These are phyloP conservation scores for Peromyscus eremicus DNA, from an alignment of 2,797 vertebrate species.

Conservation along the genomic window DNA sequence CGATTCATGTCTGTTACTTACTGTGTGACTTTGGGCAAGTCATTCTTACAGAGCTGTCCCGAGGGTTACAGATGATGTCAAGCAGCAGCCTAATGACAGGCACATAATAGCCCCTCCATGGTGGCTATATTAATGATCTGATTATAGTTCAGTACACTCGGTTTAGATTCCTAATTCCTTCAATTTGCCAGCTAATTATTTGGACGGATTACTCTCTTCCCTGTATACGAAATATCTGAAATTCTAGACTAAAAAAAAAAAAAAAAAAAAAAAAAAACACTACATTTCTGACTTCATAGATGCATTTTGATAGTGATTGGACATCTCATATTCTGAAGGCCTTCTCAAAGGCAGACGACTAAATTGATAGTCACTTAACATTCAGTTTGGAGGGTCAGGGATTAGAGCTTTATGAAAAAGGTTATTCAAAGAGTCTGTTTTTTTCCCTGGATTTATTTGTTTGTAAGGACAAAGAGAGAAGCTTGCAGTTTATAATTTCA, in stretches of 20 bases:
- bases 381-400: constrained; percentile 71
- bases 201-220: constrained; percentile 66
- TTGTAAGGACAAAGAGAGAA: constrained; percentile 74
- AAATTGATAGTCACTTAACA: constrained; percentile 80
- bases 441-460: constrained; percentile 78
- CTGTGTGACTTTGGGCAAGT: constrained; percentile 72
- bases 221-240: constrained; percentile 66
- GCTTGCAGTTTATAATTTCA: constrained; percentile 79
- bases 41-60: constrained; percentile 22
- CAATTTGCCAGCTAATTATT: constrained; percentile 75
- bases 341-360: constrained; percentile 52
- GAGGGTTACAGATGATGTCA: constrained; percentile 53
- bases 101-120: background rate
- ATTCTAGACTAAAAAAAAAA: background rate
- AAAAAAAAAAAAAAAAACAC: background rate
- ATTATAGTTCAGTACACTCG: constrained; percentile 64
- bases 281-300: constrained; percentile 62
- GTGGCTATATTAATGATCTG: constrained; percentile 69
- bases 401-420: constrained; percentile 74
- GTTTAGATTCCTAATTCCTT: constrained; percentile 73
- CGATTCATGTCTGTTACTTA: background rate
- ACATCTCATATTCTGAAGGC: constrained; percentile 70
- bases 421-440: constrained; percentile 82
- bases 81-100: constrained; percentile 26
- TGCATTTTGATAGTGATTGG: constrained; percentile 77